Conservation (phyloP, 2,113 vertebrate genomes). For the Mesembrinibis cayennensis region DNA sequence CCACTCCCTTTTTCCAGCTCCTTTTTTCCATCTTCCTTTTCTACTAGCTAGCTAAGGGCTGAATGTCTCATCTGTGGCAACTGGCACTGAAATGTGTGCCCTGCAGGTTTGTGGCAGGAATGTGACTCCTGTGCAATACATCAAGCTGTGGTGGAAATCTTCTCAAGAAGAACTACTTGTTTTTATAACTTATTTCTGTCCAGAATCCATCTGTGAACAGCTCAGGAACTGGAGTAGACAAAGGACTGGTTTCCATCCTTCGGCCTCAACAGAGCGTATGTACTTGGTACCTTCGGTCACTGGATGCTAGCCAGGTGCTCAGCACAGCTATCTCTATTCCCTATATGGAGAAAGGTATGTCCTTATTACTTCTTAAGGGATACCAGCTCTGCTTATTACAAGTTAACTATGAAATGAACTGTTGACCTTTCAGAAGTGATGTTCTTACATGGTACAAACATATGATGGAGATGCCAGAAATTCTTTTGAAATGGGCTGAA, state of each 20-base stretch:
- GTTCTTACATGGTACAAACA: neutral
- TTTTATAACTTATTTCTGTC: neutral
- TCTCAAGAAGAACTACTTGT: neutral
- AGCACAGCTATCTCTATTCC: constrained; percentile 82
- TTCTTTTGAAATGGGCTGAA: neutral
- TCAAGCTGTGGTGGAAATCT: neutral
- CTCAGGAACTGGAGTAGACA: constrained; percentile 78
- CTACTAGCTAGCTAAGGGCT: neutral
- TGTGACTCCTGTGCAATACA: neutral
- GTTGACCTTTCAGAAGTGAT: neutral
- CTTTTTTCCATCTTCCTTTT: neutral
- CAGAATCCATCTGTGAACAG: constrained; percentile 68
- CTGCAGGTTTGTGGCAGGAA: neutral
- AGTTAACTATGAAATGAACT: neutral
- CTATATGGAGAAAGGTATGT: constrained; percentile 79
- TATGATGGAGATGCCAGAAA: neutral
- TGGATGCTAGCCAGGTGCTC: constrained; percentile 56
- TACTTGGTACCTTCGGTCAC: constrained; percentile 79
- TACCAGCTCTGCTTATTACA: neutral
- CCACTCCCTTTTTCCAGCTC: neutral
- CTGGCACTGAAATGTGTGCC: neutral
- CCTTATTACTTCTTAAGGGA: neutral
- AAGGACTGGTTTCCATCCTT: constrained; percentile 83
- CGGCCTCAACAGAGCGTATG: constrained; percentile 71
- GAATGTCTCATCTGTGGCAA: neutral